Conservation (phyloP, 2,888 invertebrate species). For the Leuctra nigra region DNA sequence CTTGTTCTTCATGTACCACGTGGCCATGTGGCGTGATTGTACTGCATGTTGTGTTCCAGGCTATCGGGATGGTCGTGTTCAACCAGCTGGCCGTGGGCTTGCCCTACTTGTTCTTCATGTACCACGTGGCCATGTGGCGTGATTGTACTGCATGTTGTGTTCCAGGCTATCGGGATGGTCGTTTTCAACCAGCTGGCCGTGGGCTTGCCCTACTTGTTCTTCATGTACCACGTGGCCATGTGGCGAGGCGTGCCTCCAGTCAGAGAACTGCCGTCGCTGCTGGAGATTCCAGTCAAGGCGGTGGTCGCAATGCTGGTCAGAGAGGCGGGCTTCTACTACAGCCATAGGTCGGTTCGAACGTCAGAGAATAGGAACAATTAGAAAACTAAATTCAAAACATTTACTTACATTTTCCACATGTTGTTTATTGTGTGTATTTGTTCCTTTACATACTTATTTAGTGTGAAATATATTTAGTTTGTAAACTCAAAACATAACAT, state of each 20-base stretch:
- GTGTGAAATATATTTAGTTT: too few species aligned
- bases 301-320: slow-evolving; percentile 41
- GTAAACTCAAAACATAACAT: too few species aligned
- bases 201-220: slow-evolving; percentile 36
- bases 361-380: too few species aligned
- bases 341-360: slow-evolving; percentile 48
- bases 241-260: slow-evolving; percentile 38
- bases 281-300: slow-evolving; percentile 40
- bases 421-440: too few species aligned
- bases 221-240: slow-evolving; percentile 34
- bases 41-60: too few species aligned
- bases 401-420: too few species aligned
- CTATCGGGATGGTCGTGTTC: neutral
- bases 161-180: slow-evolving; percentile 37
- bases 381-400: too few species aligned
- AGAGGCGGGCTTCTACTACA: slow-evolving; percentile 48
- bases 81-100: neutral
- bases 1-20: slow-evolving; percentile 32
- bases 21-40: slow-evolving; percentile 36
- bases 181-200: slow-evolving; percentile 42
- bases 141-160: too few species aligned
- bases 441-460: too few species aligned
- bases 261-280: slow-evolving; percentile 40
- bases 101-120: neutral
- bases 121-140: slow-evolving; percentile 31